Evolutionary conservation across 2,797 vertebrate species (phyloP), one percentile per base, ranked within the genome.

Genomic region (Gallirallus australis): DNA sequence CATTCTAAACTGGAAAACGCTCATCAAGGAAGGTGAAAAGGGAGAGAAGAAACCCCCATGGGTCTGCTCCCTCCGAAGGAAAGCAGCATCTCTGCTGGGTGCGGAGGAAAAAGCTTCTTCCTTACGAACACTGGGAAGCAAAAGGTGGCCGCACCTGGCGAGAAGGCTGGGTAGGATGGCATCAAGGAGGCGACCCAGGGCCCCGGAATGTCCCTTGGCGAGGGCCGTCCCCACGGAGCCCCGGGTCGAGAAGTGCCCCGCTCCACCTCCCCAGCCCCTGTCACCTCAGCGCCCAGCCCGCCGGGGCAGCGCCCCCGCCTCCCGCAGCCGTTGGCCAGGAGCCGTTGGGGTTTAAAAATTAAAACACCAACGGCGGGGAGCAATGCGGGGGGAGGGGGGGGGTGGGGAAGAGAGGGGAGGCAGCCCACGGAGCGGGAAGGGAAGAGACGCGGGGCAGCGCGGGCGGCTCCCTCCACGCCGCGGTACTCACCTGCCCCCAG

Each of bases 401-500:
- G 40, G 14, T 15, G 40, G 40, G 40, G 45, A 8, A 19, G 47
- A 9, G 15, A 7, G 11, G 9, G 19, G 35, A 31, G 52, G 35
- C 31, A 50, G 45, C n/a, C 7, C 23, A 40, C 54, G 35, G 27
- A 47, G 53, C 54, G 33, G 31, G 33, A 75, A 33, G 25, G 27
- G 11, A 18, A n/a, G 31, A 4, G 59, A 13, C 12, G 15, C 19
- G 24, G 89, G 82, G 80, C 66, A 64, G 79, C 63, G 48, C 47
- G 19, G 69, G 25, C 17, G 50, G 40, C 27, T n/a, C 80, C 63
- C 37, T 6, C 45, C 52, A 52, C 6, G 59, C 54, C 82, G 59
- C 64, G 31, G 45, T 75, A 93, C 95, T 95, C 94, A 93, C 94
- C 95, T 90, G 89, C 68, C 75, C 33, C 88, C 64, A 66, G 91